Evolutionary conservation across 2,888 invertebrate species (phyloP).

Genomic region (Thymelicus sylvestris): DNA sequence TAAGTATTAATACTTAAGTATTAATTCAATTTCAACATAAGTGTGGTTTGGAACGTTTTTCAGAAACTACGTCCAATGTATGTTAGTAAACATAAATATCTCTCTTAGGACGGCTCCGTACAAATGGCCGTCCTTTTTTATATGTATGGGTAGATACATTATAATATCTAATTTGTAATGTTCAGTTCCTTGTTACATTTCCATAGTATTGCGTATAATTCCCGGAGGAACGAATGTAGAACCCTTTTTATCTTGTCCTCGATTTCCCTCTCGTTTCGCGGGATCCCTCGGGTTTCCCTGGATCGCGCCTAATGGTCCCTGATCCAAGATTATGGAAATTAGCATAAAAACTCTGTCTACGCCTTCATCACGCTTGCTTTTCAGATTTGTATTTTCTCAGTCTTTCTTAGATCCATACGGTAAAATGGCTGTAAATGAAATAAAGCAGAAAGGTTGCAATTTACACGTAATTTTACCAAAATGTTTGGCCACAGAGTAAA

Average conservation of each 20-base stretch:
- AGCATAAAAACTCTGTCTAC: conserved; percentile 21
- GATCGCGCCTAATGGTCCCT: conserved; percentile 23
- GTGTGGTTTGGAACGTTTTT: too few species aligned
- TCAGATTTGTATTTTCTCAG: background rate
- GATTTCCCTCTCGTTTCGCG: conserved; percentile 13
- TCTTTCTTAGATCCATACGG: too few species aligned
- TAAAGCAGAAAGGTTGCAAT: background rate
- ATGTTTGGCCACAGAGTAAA: too few species aligned
- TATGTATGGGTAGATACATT: background rate
- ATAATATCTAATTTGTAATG: conserved; percentile 3
- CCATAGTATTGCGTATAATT: conserved; percentile 12
- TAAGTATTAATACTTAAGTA: too few species aligned
- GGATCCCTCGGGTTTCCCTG: conserved; percentile 7
- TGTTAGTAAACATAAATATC: too few species aligned
- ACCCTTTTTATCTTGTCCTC: conserved; percentile 33
- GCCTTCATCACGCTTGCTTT: background rate
- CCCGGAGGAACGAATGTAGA: conserved; percentile 12
- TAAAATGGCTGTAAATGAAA: background rate
- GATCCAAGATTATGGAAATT: conserved; percentile 29
- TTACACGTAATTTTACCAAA: too few species aligned
- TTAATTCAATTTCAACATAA: too few species aligned
- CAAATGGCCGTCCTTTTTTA: too few species aligned
- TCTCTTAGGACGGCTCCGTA: too few species aligned
- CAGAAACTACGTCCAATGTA: too few species aligned
- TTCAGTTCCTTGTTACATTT: conserved; percentile 17